Conservation (phyloP, 2,888 invertebrate species). For the Antheraea yamamai region DNA sequence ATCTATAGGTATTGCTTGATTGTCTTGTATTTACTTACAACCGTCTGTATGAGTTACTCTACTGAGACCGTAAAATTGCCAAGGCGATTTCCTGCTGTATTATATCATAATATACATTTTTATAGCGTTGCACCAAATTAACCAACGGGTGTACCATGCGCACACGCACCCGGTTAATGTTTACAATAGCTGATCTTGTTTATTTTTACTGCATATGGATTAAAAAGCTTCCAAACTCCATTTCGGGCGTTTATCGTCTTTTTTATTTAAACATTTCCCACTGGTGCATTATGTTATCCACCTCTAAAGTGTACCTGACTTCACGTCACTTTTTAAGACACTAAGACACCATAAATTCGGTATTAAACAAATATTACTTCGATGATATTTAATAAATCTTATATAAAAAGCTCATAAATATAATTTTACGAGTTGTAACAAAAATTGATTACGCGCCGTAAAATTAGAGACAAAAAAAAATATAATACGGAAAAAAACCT, state of each 20-base stretch:
- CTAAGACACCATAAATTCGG: constrained; percentile 3
- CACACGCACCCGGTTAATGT: constrained; percentile 56
- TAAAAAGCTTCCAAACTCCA: constrained; percentile 76
- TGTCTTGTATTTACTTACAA: not conserved
- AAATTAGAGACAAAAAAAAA: constrained; percentile 4
- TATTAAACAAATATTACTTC: not conserved
- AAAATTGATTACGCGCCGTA: not conserved
- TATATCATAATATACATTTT: not conserved
- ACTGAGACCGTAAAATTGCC: not conserved
- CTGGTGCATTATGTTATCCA: constrained; percentile 24
- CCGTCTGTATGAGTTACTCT: not conserved
- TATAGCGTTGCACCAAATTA: constrained; percentile 24
- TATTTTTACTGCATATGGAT: constrained; percentile 79
- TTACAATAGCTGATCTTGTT: constrained; percentile 71
- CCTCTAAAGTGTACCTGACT: constrained; percentile 12
- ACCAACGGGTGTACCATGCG: constrained; percentile 44
- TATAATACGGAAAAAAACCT: not conserved
- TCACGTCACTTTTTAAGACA: constrained; percentile 1
- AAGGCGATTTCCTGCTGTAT: not conserved
- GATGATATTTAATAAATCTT: constrained; percentile 3
- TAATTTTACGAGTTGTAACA: constrained; percentile 2
- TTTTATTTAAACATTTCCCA: constrained; percentile 34
- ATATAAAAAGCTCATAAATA: constrained; percentile 4
- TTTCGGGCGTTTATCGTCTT: constrained; percentile 63
- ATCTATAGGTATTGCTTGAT: not conserved